Conservation (phyloP, 35 echinoderm and acorn worm genomes). For the Acanthaster planci region DNA sequence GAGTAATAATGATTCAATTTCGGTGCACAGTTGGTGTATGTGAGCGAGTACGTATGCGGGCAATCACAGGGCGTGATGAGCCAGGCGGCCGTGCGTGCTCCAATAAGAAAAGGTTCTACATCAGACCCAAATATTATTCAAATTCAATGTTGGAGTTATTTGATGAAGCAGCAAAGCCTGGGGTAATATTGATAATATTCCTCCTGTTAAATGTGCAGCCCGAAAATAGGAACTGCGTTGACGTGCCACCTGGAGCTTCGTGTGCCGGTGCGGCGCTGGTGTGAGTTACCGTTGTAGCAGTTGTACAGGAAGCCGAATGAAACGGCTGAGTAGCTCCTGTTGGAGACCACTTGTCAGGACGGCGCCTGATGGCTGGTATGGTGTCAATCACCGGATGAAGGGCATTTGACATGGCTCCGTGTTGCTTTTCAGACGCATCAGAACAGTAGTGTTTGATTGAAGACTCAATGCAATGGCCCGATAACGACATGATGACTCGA, state of each 20-base stretch:
- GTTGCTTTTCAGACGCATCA: conserved; percentile 24
- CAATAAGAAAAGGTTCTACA: no score
- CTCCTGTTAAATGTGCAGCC: neutral
- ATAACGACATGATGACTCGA: conserved; percentile 31
- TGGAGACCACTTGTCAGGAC: neutral
- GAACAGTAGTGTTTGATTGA: conserved; percentile 11
- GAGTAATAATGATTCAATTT: no score
- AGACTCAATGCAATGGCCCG: conserved; percentile 4
- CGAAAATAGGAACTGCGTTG: neutral
- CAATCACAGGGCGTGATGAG: no score
- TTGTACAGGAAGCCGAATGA: neutral
- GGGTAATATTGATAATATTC: neutral
- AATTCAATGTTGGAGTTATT: no score
- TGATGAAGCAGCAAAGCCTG: no score
- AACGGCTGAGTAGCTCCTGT: neutral
- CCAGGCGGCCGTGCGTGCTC: no score
- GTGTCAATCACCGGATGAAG: neutral
- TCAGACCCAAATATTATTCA: no score
- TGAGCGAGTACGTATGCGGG: no score
- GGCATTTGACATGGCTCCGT: conserved; percentile 2
- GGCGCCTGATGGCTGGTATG: neutral
- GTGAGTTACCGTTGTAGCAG: neutral
- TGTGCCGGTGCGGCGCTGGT: neutral
- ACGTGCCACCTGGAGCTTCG: neutral
- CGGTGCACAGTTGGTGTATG: no score